Base-by-base conservation (phyloP, 2,797 vertebrate genomes). In the Perodicticus potto region DNA sequence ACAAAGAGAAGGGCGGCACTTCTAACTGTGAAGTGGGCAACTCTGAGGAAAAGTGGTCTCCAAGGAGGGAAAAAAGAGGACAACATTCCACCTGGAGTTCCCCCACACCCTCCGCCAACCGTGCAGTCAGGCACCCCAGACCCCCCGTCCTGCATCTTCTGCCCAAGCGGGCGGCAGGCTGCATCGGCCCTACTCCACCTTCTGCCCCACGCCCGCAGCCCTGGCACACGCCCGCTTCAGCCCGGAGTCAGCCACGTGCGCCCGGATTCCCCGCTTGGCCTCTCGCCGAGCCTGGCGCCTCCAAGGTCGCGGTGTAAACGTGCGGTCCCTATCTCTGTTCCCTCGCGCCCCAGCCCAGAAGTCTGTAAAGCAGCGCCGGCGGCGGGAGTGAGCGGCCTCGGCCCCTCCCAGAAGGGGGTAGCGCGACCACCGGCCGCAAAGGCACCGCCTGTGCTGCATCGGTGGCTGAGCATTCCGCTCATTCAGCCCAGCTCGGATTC, bases 21-120 rank as follows among this genome's bases (percentile, higher is more conserved):
- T 72, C 19, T 40, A 88, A 19, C 25, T 37, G 94, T 70, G 76
- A 49, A 85, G 83, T 65, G 89, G 43, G 0, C 67, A 95, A 97
- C 91, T 97, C 86, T 57, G 86, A 94, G 72, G 49, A 45, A 92
- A 96, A 96, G 89, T 93, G 59, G 80, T 67, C 72, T 94, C 81
- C 6, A 10, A 53, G 34, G 49, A 89, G 63, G 40, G 67, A 55
- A 55, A 72, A 77, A 86, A 49, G 3, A 17, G 7, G 32, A 45
- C 86, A 70, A 29, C 27, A 61, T 63, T 86, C 53, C 17, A 29
- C 55, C 63, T 1, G 16, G n/a, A 25, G 27, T 27, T 27, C 29
- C 22, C 4, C 80, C 57, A 7, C 43, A n/a, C 5, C 32, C 13
- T 11, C 6, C 19, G 27, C 5, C 12, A 17, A 17, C 63, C 4